These are phyloP conservation scores for Gymnorhina tibicen DNA, from an alignment of 2,113 vertebrate genomes.

Conservation along the genomic window DNA sequence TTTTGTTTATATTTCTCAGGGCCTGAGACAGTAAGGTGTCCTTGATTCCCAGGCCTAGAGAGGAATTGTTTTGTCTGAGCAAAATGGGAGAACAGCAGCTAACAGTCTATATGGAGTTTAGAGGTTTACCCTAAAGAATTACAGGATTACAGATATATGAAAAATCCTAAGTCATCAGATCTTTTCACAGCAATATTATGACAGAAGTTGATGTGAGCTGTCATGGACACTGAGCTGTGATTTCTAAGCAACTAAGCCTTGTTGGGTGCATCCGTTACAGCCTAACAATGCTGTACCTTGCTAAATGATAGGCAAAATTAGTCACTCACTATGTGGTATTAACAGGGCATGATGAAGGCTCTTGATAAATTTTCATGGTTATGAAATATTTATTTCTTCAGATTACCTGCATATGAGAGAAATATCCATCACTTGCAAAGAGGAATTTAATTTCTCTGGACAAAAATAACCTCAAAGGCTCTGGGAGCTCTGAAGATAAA, in stretches of 20 bases:
- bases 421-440: neutral
- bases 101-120: neutral
- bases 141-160: neutral
- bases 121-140: neutral
- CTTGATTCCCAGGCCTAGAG: neutral
- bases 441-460: neutral
- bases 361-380: neutral
- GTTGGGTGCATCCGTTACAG: neutral
- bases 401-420: neutral
- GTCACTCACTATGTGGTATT: neutral
- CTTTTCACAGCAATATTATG: neutral
- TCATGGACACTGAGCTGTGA: fast-evolving
- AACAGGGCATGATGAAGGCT: neutral
- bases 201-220: fast-evolving
- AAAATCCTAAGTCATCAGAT: neutral
- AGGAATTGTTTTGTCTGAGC: neutral
- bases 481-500: neutral
- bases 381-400: neutral
- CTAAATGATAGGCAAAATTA: neutral
- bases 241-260: neutral
- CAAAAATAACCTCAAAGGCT: neutral
- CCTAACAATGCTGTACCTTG: neutral
- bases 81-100: neutral
- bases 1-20: neutral
- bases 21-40: neutral